Base-by-base conservation (phyloP, 2,113 vertebrate genomes). In the Donacobius atricapilla region DNA sequence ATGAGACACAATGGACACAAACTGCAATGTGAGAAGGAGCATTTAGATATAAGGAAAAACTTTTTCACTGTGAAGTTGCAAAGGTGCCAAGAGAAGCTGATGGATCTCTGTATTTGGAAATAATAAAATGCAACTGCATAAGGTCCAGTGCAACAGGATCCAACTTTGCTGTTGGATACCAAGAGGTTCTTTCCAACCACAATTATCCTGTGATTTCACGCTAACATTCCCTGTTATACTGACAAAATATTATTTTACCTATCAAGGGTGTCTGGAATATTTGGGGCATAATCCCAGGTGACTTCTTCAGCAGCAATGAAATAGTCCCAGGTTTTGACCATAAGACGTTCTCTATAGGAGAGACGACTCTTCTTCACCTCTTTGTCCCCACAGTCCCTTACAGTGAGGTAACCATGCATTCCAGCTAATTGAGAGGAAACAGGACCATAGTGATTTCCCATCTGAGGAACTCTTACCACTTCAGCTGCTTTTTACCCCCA, bases 231-330 rank as follows among this genome's bases (percentile, higher is more conserved):
- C 45, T 33, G 31, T 65, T 64, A 65, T 6, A 44, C 37, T 63
- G 44, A 35, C 17, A 58, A 87, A 77, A 8, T 33, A 73, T 54
- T 33, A 94, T 84, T 95, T 95, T 98, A 99, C 99, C 97, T 98
- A 7, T 99, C 98, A 58, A 98, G 96, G n/a, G 95, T 98, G 2
- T 94, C 86, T 27, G 97, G 98, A 94, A 98, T 97, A 15, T 72
- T 75, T 23, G 98, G 98, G 13, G 98, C 98, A 14, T 99, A 99
- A 97, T 99, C 98, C 99, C 99, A 99, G 14, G 97, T 87, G 9
- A 98, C 50, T 96, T 99, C 99, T 94, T 99, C 99, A 24, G 99
- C 99, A 71, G 99, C 99, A 30, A 99, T 99, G 94, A 98, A 99
- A 92, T 99, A 99, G 3, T 95, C 97, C 99, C 99, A 99, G 60